Percentiles rank a stretch among this genome's conserved stretches.
Evolutionary conservation across 2,888 invertebrate genomes (phyloP).

Genomic region (Pseudococcus viburni): DNA sequence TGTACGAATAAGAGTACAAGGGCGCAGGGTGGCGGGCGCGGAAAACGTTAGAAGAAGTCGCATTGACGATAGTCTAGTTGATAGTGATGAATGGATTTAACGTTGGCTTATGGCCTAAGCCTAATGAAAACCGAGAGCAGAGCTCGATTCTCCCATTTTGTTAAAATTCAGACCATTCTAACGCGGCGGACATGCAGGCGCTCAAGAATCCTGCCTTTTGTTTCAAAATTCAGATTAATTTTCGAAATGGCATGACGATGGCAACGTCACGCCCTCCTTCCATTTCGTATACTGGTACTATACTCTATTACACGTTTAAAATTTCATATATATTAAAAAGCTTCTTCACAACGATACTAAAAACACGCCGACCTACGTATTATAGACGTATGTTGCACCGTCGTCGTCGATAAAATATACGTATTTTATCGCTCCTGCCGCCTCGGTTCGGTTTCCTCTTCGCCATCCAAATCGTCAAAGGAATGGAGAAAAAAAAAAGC

Average conservation of each 20-base stretch:
- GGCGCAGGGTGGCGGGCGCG: neutral
- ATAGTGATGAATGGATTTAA: constrained; percentile 66
- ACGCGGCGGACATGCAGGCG: constrained; percentile 59
- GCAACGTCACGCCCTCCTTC: constrained; percentile 53
- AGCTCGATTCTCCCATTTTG: constrained; percentile 52
- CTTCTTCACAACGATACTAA: neutral
- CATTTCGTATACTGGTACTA: neutral
- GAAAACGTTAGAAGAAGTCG: constrained; percentile 42
- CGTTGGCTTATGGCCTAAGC: constrained; percentile 65
- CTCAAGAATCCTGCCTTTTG: constrained; percentile 47
- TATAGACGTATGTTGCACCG: neutral
- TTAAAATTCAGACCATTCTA: constrained; percentile 59
- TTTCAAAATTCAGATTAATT: constrained; percentile 63
- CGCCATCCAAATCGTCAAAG: neutral
- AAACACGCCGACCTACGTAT: neutral
- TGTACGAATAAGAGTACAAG: constrained; percentile 5
- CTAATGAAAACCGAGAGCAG: constrained; percentile 63
- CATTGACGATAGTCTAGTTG: constrained; percentile 53
- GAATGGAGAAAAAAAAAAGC: neutral
- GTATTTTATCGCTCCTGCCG: neutral
- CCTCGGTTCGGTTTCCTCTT: neutral
- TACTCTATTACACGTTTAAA: constrained; percentile 27
- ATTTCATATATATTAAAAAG: constrained; percentile 37
- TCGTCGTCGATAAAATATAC: constrained; percentile 10
- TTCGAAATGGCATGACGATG: constrained; percentile 48